Evolutionary conservation across 2,888 invertebrate genomes (phyloP), one percentile per base, ranked within the genome.

Genomic region (Epinotia nisella): DNA sequence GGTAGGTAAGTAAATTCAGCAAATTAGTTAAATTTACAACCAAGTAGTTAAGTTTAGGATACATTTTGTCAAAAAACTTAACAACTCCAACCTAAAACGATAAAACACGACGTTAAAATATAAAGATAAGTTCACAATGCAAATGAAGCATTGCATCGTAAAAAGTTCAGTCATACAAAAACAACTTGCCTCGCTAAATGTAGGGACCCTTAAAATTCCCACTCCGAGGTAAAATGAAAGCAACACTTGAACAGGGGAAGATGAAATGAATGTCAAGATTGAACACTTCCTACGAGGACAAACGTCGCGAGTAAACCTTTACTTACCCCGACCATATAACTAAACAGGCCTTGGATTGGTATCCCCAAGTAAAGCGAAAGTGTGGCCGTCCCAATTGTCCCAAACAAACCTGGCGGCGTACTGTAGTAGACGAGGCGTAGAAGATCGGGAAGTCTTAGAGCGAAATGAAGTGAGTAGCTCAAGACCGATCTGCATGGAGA

Each of bases 221-320:
- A 71, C 68, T 79, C 77, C 76, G 78, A 80, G 78, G 79, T 78
- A 77, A 77, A 81, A 82, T 81, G 81, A 83, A 82, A 84, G 84
- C 85, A 87, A 87, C 90, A 87, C 88, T 90, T 86, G 82, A 86
- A 85, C 84, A 83, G 76, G 83, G 80, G 49, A 29, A 19, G 71
- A 45, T 5, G 53, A 51, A 64, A 49, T 21, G 9, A 21, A 64
- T 58, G 21, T 3, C 24, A 61, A 67, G 67, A 68, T 66, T 61
- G 56, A 56, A 56, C 72, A 62, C 49, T 72, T 17, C 61, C 15
- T 29, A 41, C 29, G 49, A 56, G 55, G 60, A 61, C 68, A 67
- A 72, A 61, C 67, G 67, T 13, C 41, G 9, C 2, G 19, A 24
- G 3, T 10, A 53, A 17, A 65, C 65, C 11, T 41, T 67, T 67